These are phyloP conservation scores for Lasius platythorax DNA, from an alignment of 2,888 invertebrate genomes.

Conservation along the genomic window DNA sequence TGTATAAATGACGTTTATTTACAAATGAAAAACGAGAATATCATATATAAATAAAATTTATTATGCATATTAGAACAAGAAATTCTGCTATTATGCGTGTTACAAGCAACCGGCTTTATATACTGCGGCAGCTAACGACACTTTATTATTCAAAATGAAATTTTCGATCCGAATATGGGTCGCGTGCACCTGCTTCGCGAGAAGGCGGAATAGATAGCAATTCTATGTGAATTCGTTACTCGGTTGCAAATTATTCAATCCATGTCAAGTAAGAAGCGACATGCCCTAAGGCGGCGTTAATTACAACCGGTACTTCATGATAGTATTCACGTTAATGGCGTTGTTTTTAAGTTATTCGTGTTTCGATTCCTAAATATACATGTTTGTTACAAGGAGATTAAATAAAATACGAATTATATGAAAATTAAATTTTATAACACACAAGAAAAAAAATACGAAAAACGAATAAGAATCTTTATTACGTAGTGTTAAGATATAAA, in stretches of 20 bases:
- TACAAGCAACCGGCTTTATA: constrained; percentile 20
- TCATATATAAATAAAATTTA: background rate
- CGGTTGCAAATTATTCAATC: constrained; percentile 25
- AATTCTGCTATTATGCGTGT: constrained; percentile 12
- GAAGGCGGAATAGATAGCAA: background rate
- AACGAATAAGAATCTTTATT: background rate
- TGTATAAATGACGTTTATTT: background rate
- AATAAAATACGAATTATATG: background rate
- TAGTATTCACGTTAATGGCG: background rate
- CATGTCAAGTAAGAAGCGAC: background rate
- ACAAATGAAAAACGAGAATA: background rate
- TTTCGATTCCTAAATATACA: background rate
- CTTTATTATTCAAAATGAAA: constrained; percentile 52
- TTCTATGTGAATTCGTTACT: constrained; percentile 16
- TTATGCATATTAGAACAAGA: background rate
- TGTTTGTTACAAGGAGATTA: background rate
- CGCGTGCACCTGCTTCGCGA: constrained; percentile 6
- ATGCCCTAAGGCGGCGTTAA: constrained; percentile 17
- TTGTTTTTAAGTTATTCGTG: background rate
- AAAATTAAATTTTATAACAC: background rate
- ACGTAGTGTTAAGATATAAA: background rate
- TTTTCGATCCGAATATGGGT: constrained; percentile 25
- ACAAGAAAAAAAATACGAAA: background rate
- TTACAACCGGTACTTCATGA: background rate
- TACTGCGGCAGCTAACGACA: constrained; percentile 33